Percentiles rank a stretch among this genome's conserved stretches.
Conservation (phyloP, 2,113 vertebrate species). For the Poeciliopsis occidentalis region DNA sequence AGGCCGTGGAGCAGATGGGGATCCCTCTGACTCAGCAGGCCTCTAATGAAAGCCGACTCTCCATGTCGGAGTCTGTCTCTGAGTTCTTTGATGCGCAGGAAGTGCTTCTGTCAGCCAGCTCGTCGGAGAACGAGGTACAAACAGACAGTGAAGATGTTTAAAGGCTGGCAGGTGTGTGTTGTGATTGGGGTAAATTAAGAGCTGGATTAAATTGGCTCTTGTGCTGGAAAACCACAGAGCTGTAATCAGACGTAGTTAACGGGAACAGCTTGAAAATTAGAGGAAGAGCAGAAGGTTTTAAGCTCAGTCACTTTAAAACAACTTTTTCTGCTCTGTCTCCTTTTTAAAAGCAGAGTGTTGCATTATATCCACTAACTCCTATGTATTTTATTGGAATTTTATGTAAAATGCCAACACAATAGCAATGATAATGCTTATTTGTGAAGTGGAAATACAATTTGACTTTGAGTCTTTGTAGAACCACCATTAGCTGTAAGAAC, state of each 20-base stretch:
- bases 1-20: slow-evolving; percentile 89
- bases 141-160: not conserved
- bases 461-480: not conserved
- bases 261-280: slow-evolving; percentile 18
- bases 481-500: not conserved
- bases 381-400: not conserved
- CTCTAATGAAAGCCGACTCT: slow-evolving; percentile 96
- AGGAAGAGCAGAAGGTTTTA: not conserved
- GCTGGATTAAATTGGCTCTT: not conserved
- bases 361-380: not conserved
- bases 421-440: not conserved
- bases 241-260: slow-evolving; percentile 53
- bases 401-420: not conserved
- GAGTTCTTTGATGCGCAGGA: slow-evolving; percentile 99
- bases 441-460: not conserved
- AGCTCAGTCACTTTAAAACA: not conserved
- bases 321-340: not conserved
- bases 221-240: slow-evolving; percentile 33
- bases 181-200: slow-evolving; percentile 19
- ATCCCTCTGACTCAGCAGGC: slow-evolving; percentile 96
- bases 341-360: not conserved
- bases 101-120: slow-evolving; percentile 97
- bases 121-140: slow-evolving; percentile 95
- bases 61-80: slow-evolving; percentile 98
- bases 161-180: not conserved